Evolutionary conservation across 92 coral and sea anemone genomes (phyloP).

Genomic region (Epizoanthus scotinus): DNA sequence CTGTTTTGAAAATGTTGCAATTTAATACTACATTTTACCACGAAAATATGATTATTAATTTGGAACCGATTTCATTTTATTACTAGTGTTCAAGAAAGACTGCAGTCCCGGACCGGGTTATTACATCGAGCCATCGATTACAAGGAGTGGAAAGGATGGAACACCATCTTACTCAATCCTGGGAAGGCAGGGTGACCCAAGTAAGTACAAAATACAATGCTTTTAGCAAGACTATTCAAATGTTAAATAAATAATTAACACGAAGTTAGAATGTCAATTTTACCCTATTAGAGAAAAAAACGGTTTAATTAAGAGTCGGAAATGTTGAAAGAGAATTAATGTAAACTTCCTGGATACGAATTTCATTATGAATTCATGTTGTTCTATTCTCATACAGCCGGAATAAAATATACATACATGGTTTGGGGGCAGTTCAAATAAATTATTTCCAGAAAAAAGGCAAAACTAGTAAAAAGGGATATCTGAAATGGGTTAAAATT

Average conservation of each 20-base stretch:
- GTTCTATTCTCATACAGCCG: no score
- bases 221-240: constrained; percentile 1
- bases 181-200: constrained; percentile 83
- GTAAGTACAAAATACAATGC: constrained; percentile 57
- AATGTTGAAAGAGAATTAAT: no score
- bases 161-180: constrained; percentile 86
- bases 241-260: background rate
- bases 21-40: background rate
- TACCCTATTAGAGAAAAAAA: background rate
- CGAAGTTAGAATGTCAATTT: background rate
- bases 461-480: no score
- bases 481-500: no score
- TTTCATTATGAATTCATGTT: no score
- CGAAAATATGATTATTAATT: background rate
- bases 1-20: no score
- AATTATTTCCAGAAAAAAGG: no score
- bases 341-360: no score
- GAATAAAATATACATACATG: no score
- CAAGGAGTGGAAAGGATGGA: constrained; percentile 84
- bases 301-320: no score
- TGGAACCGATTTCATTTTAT: background rate
- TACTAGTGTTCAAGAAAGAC: constrained; percentile 89
- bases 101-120: constrained; percentile 99
- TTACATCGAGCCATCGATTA: constrained; percentile 69
- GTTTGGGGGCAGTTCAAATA: no score